Evolutionary conservation across 2,113 vertebrate genomes (phyloP).

Genomic region (Melanotaenia duboulayi): DNA sequence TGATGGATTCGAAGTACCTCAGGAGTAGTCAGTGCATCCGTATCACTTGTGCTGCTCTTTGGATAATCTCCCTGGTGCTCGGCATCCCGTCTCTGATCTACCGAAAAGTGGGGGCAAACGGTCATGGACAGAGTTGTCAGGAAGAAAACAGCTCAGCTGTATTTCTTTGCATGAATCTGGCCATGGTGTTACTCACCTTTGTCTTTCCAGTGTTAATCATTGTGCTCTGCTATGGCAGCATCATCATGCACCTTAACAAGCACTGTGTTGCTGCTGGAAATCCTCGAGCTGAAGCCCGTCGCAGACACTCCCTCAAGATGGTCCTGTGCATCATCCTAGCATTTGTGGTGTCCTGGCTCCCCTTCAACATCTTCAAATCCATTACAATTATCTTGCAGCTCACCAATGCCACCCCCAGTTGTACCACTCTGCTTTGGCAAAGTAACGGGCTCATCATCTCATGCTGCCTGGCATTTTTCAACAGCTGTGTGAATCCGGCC

Average conservation of each 20-base stretch:
- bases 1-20: constrained; percentile 76
- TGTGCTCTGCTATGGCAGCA: constrained; percentile 85
- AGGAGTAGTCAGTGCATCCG: constrained; percentile 73
- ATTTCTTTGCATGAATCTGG: constrained; percentile 76
- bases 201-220: constrained; percentile 83
- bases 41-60: constrained; percentile 76
- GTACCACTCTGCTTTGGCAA: constrained; percentile 44
- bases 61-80: constrained; percentile 81
- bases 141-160: constrained; percentile 70
- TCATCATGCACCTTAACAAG: constrained; percentile 80
- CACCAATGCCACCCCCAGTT: constrained; percentile 29
- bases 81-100: constrained; percentile 81
- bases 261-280: constrained; percentile 66
- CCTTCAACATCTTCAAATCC: constrained; percentile 84
- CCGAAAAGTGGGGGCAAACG: constrained; percentile 46
- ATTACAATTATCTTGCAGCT: constrained; percentile 66
- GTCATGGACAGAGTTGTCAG: constrained; percentile 35
- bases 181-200: constrained; percentile 83
- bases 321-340: constrained; percentile 84
- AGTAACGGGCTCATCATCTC: constrained; percentile 75
- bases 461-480: constrained; percentile 88
- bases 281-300: constrained; percentile 67
- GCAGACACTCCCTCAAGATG: constrained; percentile 85
- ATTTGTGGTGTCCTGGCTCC: constrained; percentile 90
- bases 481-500: constrained; percentile 89